These are phyloP conservation scores for Zaprionus bogoriensis DNA, from an alignment of 2,888 invertebrate genomes.

Conservation along the genomic window DNA sequence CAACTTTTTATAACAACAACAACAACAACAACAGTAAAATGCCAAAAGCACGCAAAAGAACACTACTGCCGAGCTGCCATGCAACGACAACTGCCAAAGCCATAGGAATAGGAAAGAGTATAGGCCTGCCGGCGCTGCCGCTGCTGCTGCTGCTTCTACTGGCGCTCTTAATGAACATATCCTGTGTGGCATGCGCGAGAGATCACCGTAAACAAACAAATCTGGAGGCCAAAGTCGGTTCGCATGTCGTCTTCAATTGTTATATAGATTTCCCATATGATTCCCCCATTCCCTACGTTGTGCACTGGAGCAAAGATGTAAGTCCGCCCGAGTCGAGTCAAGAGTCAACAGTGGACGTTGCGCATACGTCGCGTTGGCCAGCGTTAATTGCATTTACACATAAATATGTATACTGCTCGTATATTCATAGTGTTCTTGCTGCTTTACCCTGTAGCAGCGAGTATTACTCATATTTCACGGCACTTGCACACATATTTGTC, in stretches of 20 bases:
- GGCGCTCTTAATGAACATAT: conserved; percentile 80
- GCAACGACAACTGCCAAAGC: conserved; percentile 30
- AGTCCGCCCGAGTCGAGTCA: conserved; percentile 80
- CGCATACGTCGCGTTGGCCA: conserved; percentile 10
- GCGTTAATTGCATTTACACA: not conserved
- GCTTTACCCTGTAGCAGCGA: not conserved
- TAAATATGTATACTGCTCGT: not conserved
- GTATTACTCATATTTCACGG: not conserved
- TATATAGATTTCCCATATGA: conserved; percentile 93
- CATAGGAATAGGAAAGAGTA: conserved; percentile 10
- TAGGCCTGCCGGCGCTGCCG: not conserved
- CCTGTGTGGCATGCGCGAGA: conserved; percentile 79
- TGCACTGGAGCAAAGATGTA: conserved; percentile 96
- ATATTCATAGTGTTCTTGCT: not conserved
- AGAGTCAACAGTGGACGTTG: conserved; percentile 6
- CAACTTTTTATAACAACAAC: too few species aligned
- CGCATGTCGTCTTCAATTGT: conserved; percentile 83
- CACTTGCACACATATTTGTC: not conserved
- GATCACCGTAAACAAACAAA: conserved; percentile 77
- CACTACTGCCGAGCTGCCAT: conserved; percentile 16
- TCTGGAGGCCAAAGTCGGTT: conserved; percentile 83
- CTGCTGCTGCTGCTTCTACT: conserved; percentile 27
- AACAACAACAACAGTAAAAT: conserved; percentile 38
- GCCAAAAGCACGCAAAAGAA: conserved; percentile 30
- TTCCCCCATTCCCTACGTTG: conserved; percentile 91